These are phyloP conservation scores for Mobula hypostoma DNA, from an alignment of 2,113 vertebrate species.

Conservation along the genomic window DNA sequence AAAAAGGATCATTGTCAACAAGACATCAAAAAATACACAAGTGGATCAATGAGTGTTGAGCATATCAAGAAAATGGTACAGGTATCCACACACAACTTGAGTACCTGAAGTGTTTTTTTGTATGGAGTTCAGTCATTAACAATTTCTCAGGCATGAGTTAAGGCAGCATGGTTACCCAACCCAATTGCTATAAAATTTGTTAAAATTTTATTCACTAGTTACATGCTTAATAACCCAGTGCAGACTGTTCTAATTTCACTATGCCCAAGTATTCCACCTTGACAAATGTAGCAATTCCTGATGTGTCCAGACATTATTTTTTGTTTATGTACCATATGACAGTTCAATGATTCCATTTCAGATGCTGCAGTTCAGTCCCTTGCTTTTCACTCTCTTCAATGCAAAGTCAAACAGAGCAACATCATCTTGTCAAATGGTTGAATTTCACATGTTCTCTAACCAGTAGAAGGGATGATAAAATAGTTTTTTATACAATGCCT, in stretches of 20 bases:
- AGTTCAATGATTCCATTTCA: neutral
- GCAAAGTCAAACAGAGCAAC: too few species aligned
- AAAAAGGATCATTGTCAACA: neutral
- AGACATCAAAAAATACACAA: neutral
- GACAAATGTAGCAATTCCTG: neutral
- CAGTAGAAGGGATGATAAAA: neutral
- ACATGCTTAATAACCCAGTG: neutral
- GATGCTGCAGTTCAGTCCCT: neutral
- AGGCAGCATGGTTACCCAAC: neutral
- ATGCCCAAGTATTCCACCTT: neutral
- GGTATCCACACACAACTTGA: neutral
- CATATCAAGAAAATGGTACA: neutral
- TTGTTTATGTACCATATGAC: neutral
- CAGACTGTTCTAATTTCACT: neutral
- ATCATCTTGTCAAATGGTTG: neutral
- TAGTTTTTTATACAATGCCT: constrained; percentile 61
- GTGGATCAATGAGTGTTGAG: neutral
- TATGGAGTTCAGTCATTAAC: neutral
- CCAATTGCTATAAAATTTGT: neutral
- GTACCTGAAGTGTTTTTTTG: neutral
- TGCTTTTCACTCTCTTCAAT: neutral
- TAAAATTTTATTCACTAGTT: neutral
- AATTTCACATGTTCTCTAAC: neutral
- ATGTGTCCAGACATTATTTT: neutral
- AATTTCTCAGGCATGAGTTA: neutral